Evolutionary conservation across 2,888 invertebrate genomes (phyloP).

Genomic region (Marasmarcha lunaedactyla): DNA sequence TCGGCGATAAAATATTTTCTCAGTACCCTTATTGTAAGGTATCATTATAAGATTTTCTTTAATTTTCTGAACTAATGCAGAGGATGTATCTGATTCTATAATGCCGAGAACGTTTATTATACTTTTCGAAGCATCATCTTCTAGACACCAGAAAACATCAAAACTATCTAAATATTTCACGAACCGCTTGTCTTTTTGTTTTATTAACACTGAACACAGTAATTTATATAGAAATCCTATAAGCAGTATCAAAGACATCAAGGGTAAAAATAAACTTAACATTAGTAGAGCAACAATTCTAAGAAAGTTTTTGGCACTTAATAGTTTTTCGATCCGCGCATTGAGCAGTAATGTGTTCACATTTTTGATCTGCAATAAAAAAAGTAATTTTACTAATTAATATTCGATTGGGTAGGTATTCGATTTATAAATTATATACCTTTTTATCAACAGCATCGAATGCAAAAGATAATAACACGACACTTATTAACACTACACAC

Average conservation of each 20-base stretch:
- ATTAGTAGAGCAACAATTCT: slow-evolving; percentile 18
- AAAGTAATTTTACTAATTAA: no score
- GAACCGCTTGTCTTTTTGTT: slow-evolving; percentile 36
- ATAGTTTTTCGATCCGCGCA: slow-evolving; percentile 5
- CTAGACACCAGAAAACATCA: slow-evolving; percentile 66
- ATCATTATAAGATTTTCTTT: slow-evolving; percentile 26
- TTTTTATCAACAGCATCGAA: no score
- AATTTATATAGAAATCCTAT: slow-evolving; percentile 28
- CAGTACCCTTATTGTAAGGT: slow-evolving; percentile 18
- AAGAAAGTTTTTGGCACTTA: slow-evolving; percentile 13
- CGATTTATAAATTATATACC: no score
- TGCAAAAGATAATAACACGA: no score
- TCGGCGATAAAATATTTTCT: slow-evolving; percentile 53
- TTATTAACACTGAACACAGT: slow-evolving; percentile 30
- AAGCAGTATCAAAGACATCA: slow-evolving; percentile 20
- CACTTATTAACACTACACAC: no score
- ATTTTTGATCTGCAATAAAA: no score
- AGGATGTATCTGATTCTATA: slow-evolving; percentile 37
- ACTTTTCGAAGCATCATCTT: slow-evolving; percentile 47
- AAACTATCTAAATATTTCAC: slow-evolving; percentile 57
- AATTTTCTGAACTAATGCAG: slow-evolving; percentile 24
- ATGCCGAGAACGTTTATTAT: slow-evolving; percentile 59
- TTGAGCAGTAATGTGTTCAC: no score
- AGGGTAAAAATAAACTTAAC: slow-evolving; percentile 23
- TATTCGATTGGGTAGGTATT: no score